Evolutionary conservation across 1,140 invertebrate genomes (phyloP), one percentile per base, ranked within the genome.

Genomic region (Paramacrobiotus metropolitanus): DNA sequence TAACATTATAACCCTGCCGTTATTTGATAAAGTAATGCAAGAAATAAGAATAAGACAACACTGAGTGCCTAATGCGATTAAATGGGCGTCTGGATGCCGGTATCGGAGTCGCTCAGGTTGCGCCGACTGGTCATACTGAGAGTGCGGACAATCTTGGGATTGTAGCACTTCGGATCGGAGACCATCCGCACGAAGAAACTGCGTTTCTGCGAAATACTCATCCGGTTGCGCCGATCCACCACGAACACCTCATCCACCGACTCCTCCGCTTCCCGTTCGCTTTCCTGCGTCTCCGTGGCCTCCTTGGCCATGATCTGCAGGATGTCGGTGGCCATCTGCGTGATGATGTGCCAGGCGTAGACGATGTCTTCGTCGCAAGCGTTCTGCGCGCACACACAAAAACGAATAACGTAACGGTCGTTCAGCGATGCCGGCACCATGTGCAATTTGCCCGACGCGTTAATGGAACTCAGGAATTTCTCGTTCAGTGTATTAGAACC

Each of bases 131-230:
- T 55, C 48, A 55, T 55, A 28, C 15, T 20, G 15, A 55, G 15
- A 24, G 48, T 55, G 4, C 48, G 48, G 15, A 55, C 62, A 24
- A 77, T 72, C 62, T 84, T 85, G 21, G 86, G 86, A 74, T 91
- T 89, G 76, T 91, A 92, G 63, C 93, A 86, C 70, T 94, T 94
- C 0, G 91, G 92, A 77, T 96, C 92, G 64, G 77, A 79, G 28
- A 80, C 90, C 91, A 96, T 95, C 21, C 89, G 82, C 59, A 95
- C 89, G 73, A 95, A 94, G 76, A 93, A 88, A 29, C 87, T 91
- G 30, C 91, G 77, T 72, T 90, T 89, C 73, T 90, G 84, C 3
- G 85, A 83, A 65, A 91, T 72, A 20, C 83, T 84, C 44, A 84
- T 81, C 64, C 69, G 65, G 30, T 67, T 67, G 68, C 83, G 84